These are phyloP conservation scores for Phaonia tiefii DNA, from an alignment of 2,888 invertebrate genomes.

Conservation along the genomic window DNA sequence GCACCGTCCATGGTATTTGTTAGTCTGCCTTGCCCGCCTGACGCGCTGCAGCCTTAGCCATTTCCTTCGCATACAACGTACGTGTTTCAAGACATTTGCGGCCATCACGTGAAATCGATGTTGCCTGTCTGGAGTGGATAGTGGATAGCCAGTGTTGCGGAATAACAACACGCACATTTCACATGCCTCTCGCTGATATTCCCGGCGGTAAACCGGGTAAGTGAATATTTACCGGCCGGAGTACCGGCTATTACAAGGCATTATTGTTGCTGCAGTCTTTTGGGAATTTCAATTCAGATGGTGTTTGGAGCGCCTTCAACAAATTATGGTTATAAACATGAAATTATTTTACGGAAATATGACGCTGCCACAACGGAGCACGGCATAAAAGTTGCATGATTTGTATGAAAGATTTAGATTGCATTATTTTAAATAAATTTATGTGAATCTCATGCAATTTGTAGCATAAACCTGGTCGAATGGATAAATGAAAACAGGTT, in stretches of 20 bases:
- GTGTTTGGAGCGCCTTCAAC: constrained; percentile 45
- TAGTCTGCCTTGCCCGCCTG: too few relatives aligned
- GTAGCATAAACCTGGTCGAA: too few relatives aligned
- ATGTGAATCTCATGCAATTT: not conserved
- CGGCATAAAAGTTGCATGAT: not conserved
- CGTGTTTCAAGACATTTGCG: constrained; percentile 22
- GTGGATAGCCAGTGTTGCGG: not conserved
- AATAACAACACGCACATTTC: constrained; percentile 64
- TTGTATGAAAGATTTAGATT: not conserved
- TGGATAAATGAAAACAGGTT: too few relatives aligned
- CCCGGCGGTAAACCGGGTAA: not conserved
- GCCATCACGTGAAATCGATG: constrained; percentile 25
- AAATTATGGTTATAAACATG: constrained; percentile 65
- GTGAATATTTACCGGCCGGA: not conserved
- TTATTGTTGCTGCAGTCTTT: constrained; percentile 21
- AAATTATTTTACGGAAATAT: constrained; percentile 61
- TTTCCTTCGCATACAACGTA: not conserved
- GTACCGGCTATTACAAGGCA: not conserved
- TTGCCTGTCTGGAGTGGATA: not conserved
- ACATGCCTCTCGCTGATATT: constrained; percentile 58
- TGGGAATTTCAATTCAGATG: constrained; percentile 40
- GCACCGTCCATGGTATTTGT: too few relatives aligned
- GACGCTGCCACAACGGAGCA: not conserved
- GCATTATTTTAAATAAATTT: not conserved
- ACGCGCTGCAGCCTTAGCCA: not conserved